Base-by-base conservation (phyloP, 2,797 vertebrate species). In the Silurus aristotelis region DNA sequence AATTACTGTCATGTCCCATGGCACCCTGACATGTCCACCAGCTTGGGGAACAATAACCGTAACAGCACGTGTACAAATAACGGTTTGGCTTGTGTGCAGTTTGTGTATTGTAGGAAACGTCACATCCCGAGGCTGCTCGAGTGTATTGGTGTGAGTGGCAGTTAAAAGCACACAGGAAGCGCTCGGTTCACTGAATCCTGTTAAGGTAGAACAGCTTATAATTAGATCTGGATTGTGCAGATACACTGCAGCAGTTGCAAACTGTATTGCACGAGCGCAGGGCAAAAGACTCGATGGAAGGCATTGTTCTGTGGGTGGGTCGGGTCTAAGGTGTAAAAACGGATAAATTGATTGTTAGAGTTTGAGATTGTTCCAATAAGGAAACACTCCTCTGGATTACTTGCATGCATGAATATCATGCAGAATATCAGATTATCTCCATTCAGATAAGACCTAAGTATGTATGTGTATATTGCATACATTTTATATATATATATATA, bases 181-280 rank as follows among this genome's bases (percentile, higher is more conserved):
- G 87, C 90, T 90, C 89, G 89, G 90, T 93, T 93, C 56, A 31
- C 87, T 87, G 91, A 94, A 95, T 96, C 94, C 94, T 95, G 93
- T 95, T 94, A 95, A 92, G 89, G 94, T 93, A 94, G 94, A 95
- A 95, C 93, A 93, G 94, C 92, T 89, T 95, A 95, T 94, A 93
- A 95, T 95, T 94, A 93, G 94, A 94, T 95, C 88, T 91, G 92
- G 92, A 93, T 85, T 27, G 67, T 88, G 81, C 52, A 79, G 70
- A 56, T 20, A 9, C 25, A 12, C 79, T 80, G 82, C 56, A 79
- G 55, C 9, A 17, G 31, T n/a, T 48, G 43, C 48, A 17, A 13
- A 10, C 68, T 25, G 20, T 66, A 5, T 43, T 67, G 19, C 14
- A 52, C 12, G 14, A 52, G 71, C n/a, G 20, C 22, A 56, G 64